Evolutionary conservation across 2,888 invertebrate species (phyloP), one percentile per base, ranked within the genome.

Genomic region (Hyles lineata): DNA sequence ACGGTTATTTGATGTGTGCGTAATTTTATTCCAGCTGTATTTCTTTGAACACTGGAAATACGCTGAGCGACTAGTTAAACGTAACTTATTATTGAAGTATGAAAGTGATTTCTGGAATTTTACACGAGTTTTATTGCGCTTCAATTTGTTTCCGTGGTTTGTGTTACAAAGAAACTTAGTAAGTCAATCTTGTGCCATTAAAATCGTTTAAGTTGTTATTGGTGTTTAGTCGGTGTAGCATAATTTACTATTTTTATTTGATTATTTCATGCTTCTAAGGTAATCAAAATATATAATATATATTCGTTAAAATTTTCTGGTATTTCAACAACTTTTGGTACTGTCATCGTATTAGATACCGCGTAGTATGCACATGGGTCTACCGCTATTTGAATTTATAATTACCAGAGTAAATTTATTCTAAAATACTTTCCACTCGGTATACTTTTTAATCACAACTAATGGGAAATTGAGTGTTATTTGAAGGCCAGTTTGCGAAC

Each of bases 21-120:
- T 58, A 67, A 86, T 89, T 88, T 88, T 85, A 86, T 83, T 83
- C 80, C 74, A 80, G 82, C 77, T 79, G 84, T 85, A 86, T 87
- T 87, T 87, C 82, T 82, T 82, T 80, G 79, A 80, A 83, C 84
- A 43, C 29, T 32, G 23, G 50, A 1, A 70, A 17, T 32, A 29
- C 9, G 52, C 19, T 19, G 25, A 32, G 50, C 50, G 32, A 29
- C 50, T 52, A 50, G 50, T 50, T 70, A 32, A 29, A 19, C 8
- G 70, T 55, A 58, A 29, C 32, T 29, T 70, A 70, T 70, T 55
- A 55, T 55, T 55, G 4, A 29, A 17, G 32, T 29, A 70, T 69
- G 15, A 69, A 21, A 23, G 21, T 21, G n/a, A 55, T 55, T 35
- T 17, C 21, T 67, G 23, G 50, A 67, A 50, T 63, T 63, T 63